Conservation (phyloP, 1,140 invertebrate species). For the Bactericera cockerelli region DNA sequence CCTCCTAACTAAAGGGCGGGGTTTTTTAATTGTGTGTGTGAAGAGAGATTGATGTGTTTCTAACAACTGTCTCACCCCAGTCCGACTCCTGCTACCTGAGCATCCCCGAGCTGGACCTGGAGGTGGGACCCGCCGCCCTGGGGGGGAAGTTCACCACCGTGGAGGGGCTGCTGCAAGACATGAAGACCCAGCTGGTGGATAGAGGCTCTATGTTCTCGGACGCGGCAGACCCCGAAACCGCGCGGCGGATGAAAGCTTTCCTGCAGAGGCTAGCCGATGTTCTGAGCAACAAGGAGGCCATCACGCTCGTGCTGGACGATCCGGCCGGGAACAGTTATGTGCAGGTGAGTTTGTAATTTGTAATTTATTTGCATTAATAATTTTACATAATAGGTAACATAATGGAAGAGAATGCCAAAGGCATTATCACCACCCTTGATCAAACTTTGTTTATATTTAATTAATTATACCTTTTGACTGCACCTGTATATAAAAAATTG, state of each 20-base stretch:
- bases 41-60: too few species aligned
- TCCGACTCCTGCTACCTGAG: conserved; percentile 79
- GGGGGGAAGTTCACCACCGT: conserved; percentile 90
- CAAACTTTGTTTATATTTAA: too few species aligned
- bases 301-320: conserved; percentile 81
- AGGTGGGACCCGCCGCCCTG: conserved; percentile 66
- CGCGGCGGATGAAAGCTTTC: conserved; percentile 44
- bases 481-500: too few species aligned
- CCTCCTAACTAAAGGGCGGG: too few species aligned
- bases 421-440: too few species aligned
- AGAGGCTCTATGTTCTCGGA: conserved; percentile 54
- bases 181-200: conserved; percentile 47
- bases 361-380: too few species aligned
- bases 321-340: conserved; percentile 95
- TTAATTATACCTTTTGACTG: too few species aligned
- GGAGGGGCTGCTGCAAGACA: conserved; percentile 61
- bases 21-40: too few species aligned
- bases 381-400: too few species aligned
- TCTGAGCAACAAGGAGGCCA: conserved; percentile 40
- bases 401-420: too few species aligned
- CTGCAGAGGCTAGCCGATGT: conserved; percentile 51
- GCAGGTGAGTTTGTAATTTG: too few species aligned
- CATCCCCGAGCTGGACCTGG: conserved; percentile 83
- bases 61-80: conserved; percentile 36
- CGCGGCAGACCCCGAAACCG: conserved; percentile 39